Base-by-base conservation (phyloP, 2,888 invertebrate genomes). In the Hipparchia semele region DNA sequence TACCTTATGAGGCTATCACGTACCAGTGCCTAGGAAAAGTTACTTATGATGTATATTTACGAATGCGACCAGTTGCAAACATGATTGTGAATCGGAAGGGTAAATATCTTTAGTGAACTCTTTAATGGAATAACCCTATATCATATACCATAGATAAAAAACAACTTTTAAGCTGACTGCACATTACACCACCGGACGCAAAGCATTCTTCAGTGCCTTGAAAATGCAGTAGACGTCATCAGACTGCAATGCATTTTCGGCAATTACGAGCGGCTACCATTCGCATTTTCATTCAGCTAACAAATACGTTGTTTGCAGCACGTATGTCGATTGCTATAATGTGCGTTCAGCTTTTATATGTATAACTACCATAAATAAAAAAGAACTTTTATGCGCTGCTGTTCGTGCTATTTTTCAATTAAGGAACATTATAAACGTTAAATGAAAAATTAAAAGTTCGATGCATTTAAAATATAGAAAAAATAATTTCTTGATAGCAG, bases 31-130 rank as follows among this genome's bases (percentile, higher is more conserved):
- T 94, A 93, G 90, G 84, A 88, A 90, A 80, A 83, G 87, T 89
- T 90, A 92, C 91, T 93, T 93, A 93, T 92, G 92, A 93, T 90
- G 86, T 92, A 91, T 87, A 85, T 84, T 90, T 84, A 91, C 86
- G 82, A 88, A 86, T 86, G 85, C 86, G 91, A 93, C 91, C 91
- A 93, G 86, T 65, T 87, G 80, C 84, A 86, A 89, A 86, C 90
- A 89, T 91, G 91, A 91, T 92, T 91, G 92, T 92, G 92, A 92
- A 89, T 88, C 86, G 84, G 85, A 91, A 91, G 92, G 92, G 92
- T 92, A 75, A 65, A 71, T 68, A 70, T 54, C 61, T 72, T 60
- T 71, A 74, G 73, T 72, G 72, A 73, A 78, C 71, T 75, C 51
- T 51, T 33, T 64, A 51, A 10, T 51, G 51, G 51, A 77, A 74